Base-by-base conservation (phyloP, 92 coral and sea anemone genomes). In the Ricordea florida region DNA sequence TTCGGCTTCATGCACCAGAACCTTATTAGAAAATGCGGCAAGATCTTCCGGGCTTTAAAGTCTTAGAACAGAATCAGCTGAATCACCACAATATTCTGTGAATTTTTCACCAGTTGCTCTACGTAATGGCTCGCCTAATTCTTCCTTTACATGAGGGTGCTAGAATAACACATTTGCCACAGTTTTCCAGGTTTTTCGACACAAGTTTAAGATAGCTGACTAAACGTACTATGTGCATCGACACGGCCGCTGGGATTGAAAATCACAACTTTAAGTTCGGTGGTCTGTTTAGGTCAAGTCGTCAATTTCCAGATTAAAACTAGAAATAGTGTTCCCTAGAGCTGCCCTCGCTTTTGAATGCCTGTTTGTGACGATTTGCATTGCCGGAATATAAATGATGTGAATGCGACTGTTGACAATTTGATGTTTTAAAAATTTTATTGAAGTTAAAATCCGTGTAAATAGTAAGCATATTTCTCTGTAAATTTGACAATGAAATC, bases 1-100 rank as follows among this genome's bases (percentile, higher is more conserved):
- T 52, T 77, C 69, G 10, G 66, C 82, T 35, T 77, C 85, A 34
- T 67, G 84, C 5, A 77, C 84, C n/a, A 84, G 27, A 41, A 77
- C 33, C 49, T 62, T 77, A 42, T 69, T 84, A 10, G 79, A 46
- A 41, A 78, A 78, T 17, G 80, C 38, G 6, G 89, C 73, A 5
- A 84, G 38, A 15, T 84, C 89, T 48, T 67, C 76, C n/a, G 85
- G 80, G 21, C 47, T 59, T 25, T 37, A 52, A 28, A 38, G 25
- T 18, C 70, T 53, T 32, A 83, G 37, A 25, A 84, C 55, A 31
- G 85, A 84, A 40, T 84, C 74, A 4, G 80, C 62, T 3, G 35
- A 18, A 40, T 71, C 49, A 28, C 64, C 17, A 36, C 82, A 85
- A 62, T 78, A 85, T 15, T 79, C 53, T 20, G 62, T 55, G 36